phyloP scores from a whole-genome alignment of 1,140 invertebrate species.

The Holcopasites calliopsidis region DNA sequence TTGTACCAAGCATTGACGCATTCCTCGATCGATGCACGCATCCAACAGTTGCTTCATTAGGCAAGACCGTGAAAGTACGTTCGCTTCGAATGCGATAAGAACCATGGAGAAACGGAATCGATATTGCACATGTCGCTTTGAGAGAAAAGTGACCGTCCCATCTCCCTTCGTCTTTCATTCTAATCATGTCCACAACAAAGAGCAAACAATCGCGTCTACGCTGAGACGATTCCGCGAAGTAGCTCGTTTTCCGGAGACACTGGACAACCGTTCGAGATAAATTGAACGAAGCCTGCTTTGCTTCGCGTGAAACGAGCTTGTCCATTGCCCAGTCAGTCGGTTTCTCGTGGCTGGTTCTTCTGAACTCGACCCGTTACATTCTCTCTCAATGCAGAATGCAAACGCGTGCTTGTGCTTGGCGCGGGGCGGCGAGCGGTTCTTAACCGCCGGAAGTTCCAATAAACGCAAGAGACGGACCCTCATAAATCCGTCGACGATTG shows the following conservation, averaged over 20 bases:
- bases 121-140: slow-evolving; percentile 1
- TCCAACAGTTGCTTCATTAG: slow-evolving; percentile 45
- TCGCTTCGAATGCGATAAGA: neutral
- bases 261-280: neutral
- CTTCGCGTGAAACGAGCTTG: slow-evolving; percentile 1
- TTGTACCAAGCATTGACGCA: slow-evolving; percentile 18
- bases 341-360: slow-evolving; percentile 32
- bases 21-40: slow-evolving; percentile 33
- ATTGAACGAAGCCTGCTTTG: neutral
- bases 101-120: neutral
- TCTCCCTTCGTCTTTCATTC: slow-evolving; percentile 1
- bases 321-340: neutral
- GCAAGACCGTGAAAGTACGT: neutral
- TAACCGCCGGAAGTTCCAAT: slow-evolving; percentile 75
- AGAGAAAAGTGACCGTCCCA: neutral
- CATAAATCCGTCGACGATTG: slow-evolving; percentile 66
- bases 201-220: neutral
- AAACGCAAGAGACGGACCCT: slow-evolving; percentile 72
- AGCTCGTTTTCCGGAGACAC: neutral
- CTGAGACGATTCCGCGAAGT: neutral
- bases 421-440: too few relatives aligned
- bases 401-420: too few relatives aligned
- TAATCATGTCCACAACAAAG: neutral
- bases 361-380: slow-evolving; percentile 41
- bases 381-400: too few relatives aligned